Evolutionary conservation across 92 coral and sea anemone species (phyloP).

Genomic region (Blastomussa wellsi): DNA sequence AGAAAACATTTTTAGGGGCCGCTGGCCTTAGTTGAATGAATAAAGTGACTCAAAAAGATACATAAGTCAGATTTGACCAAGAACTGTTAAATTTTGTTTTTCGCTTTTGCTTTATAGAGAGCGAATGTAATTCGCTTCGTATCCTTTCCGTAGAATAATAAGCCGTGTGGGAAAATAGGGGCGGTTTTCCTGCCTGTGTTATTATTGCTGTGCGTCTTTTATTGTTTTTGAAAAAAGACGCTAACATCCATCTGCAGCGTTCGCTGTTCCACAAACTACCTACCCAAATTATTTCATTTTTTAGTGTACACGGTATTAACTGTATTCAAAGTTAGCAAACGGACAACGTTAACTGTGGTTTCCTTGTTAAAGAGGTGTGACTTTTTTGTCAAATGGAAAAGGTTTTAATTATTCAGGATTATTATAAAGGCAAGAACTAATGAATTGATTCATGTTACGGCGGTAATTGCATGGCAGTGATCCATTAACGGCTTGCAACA

Average conservation of each 20-base stretch:
- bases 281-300: neutral
- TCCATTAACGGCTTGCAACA: slow-evolving; percentile 5
- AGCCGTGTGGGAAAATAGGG: neutral
- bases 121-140: neutral
- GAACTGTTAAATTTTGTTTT: neutral
- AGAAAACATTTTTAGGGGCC: neutral
- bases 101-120: neutral
- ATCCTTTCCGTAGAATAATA: neutral
- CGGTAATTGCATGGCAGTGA: neutral
- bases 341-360: neutral
- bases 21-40: neutral
- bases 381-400: neutral
- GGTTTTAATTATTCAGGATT: neutral
- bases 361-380: slow-evolving; percentile 4
- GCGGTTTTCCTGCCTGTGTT: neutral
- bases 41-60: neutral
- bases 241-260: neutral
- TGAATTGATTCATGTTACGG: neutral
- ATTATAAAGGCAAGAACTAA: neutral
- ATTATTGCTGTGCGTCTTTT: neutral
- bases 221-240: neutral
- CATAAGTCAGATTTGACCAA: neutral
- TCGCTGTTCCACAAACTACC: neutral
- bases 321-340: neutral
- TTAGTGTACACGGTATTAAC: neutral